Evolutionary conservation across 1,140 invertebrate species (phyloP).

Genomic region (Ericerus pela): DNA sequence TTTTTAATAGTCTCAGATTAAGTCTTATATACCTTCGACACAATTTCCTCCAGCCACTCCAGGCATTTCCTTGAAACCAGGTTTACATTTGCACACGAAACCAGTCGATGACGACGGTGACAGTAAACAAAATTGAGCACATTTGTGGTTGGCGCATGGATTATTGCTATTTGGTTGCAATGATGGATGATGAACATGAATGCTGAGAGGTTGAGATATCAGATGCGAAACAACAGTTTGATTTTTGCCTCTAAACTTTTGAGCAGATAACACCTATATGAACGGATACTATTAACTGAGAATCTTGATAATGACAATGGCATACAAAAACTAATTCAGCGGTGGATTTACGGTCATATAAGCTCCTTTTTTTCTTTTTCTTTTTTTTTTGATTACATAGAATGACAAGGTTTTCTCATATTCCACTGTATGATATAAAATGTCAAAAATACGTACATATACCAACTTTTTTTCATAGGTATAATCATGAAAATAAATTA

Average conservation of each 20-base stretch:
- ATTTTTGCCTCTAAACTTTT: constrained; percentile 81
- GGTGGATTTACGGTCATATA: background rate
- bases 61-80: constrained; percentile 69
- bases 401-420: too few relatives aligned
- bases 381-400: too few relatives aligned
- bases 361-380: too few relatives aligned
- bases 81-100: constrained; percentile 79
- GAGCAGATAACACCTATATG: constrained; percentile 46
- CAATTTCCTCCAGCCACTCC: too few relatives aligned
- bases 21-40: constrained; percentile 37
- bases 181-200: constrained; percentile 84
- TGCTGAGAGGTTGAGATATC: constrained; percentile 84
- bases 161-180: constrained; percentile 75
- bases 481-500: too few relatives aligned
- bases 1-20: too few relatives aligned
- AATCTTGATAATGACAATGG: background rate
- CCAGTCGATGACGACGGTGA: constrained; percentile 52
- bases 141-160: constrained; percentile 63
- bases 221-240: constrained; percentile 86
- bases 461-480: too few relatives aligned
- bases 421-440: too few relatives aligned
- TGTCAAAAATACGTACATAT: too few relatives aligned
- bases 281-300: background rate
- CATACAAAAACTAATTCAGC: background rate
- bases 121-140: constrained; percentile 82